phyloP scores from a whole-genome alignment of 2,797 vertebrate species.

The Betta splendens region DNA sequence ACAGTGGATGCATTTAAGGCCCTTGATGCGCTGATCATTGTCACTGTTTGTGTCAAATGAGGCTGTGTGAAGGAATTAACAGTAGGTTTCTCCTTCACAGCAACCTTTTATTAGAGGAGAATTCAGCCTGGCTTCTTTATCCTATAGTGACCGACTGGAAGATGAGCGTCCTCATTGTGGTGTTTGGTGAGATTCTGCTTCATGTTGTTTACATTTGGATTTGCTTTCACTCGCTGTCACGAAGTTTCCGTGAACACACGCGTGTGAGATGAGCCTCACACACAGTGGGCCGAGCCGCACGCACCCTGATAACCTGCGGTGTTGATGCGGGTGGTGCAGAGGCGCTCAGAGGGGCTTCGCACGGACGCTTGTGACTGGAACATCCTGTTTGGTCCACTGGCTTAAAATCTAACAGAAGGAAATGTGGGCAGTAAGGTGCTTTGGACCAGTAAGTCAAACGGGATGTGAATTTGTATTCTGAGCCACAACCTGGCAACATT shows the following conservation, averaged over 20 bases:
- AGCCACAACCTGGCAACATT: slow-evolving; percentile 27
- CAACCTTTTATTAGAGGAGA: no score
- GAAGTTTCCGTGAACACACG: slow-evolving; percentile 24
- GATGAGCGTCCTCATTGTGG: accelerated
- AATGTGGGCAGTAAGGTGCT: slow-evolving; percentile 64
- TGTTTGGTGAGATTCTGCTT: slow-evolving; percentile 19
- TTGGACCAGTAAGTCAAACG: slow-evolving; percentile 63
- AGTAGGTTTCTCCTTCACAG: no score
- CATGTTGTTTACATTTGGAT: slow-evolving; percentile 12
- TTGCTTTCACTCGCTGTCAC: slow-evolving; percentile 8
- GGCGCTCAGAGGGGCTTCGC: slow-evolving; percentile 63
- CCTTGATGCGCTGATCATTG: no score
- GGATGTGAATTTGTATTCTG: slow-evolving; percentile 64
- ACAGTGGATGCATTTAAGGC: no score
- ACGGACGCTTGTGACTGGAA: slow-evolving; percentile 67
- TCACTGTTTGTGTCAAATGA: no score
- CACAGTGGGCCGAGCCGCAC: slow-evolving; percentile 42
- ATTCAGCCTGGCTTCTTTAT: not conserved
- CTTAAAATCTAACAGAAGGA: slow-evolving; percentile 69
- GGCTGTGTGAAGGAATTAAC: no score
- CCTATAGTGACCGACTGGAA: accelerated
- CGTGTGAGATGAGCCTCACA: slow-evolving; percentile 37
- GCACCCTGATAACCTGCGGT: slow-evolving; percentile 63
- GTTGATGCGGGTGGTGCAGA: slow-evolving; percentile 36
- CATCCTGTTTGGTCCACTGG: slow-evolving; percentile 75